These are phyloP conservation scores for Clepsis dumicolana DNA, from an alignment of 2,888 invertebrate species.

Conservation along the genomic window DNA sequence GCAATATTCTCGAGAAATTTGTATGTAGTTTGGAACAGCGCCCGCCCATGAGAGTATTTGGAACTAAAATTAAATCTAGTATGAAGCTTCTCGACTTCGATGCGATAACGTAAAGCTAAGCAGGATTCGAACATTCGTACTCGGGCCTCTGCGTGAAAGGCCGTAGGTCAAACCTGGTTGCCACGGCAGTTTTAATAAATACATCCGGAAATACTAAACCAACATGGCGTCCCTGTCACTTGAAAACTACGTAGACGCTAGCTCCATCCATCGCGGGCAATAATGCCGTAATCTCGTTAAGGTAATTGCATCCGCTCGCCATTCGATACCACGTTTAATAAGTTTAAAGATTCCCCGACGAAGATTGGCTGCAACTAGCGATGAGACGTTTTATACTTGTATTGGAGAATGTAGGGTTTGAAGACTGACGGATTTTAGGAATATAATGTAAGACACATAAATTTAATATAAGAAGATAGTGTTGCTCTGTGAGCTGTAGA, in stretches of 20 bases:
- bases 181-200: too few species aligned
- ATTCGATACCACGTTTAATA: slow-evolving; percentile 40
- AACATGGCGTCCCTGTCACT: neutral
- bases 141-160: too few species aligned
- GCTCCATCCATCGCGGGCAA: slow-evolving; percentile 44
- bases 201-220: neutral
- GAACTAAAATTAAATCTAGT: too few species aligned
- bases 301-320: slow-evolving; percentile 42
- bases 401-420: neutral
- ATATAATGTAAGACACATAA: too few species aligned
- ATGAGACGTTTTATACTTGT: neutral
- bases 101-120: too few species aligned
- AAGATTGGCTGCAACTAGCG: slow-evolving; percentile 25
- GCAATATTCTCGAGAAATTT: too few species aligned
- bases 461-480: neutral
- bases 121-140: too few species aligned
- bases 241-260: neutral
- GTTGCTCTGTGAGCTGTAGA: too few species aligned
- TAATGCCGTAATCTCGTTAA: slow-evolving; percentile 45
- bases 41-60: too few species aligned
- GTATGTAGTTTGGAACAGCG: too few species aligned
- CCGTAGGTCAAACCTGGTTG: too few species aligned
- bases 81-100: too few species aligned
- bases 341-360: slow-evolving; percentile 34
- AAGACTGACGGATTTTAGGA: neutral